Percentiles rank a stretch among this genome's conserved stretches.
These are phyloP conservation scores for Diplodus puntazzo DNA, from an alignment of 2,797 vertebrate species.

Conservation along the genomic window DNA sequence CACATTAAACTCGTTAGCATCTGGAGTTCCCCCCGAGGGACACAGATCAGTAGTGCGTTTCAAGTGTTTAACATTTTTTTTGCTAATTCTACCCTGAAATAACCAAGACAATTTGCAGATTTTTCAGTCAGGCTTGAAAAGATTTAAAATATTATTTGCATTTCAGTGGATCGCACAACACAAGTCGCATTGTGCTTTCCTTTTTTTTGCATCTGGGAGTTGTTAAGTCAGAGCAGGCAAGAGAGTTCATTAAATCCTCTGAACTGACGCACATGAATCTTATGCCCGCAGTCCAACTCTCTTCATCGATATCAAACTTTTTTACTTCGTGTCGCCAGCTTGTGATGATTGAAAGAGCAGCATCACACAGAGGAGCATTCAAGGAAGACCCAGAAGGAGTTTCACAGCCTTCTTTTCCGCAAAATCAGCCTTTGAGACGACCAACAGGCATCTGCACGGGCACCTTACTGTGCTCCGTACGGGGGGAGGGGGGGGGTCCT, in stretches of 20 bases:
- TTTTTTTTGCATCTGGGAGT: conserved; percentile 50
- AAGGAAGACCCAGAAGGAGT: conserved; percentile 18
- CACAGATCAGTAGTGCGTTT: conserved; percentile 30
- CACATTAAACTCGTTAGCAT: conserved; percentile 4
- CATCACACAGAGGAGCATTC: conserved; percentile 5
- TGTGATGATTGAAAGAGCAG: conserved; percentile 25
- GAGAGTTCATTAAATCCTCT: conserved; percentile 20
- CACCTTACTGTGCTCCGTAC: conserved; percentile 22
- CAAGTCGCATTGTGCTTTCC: conserved; percentile 39
- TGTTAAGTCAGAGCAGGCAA: conserved; percentile 30
- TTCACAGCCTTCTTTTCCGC: neutral
- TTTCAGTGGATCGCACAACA: conserved; percentile 37
- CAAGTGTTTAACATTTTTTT: conserved; percentile 46
- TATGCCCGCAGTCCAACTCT: neutral
- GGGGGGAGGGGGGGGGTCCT: conserved; percentile 16
- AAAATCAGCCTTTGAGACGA: conserved; percentile 21
- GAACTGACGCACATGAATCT: neutral
- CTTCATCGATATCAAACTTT: neutral
- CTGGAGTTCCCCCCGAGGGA: conserved; percentile 17
- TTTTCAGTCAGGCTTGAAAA: conserved; percentile 34
- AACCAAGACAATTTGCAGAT: conserved; percentile 37
- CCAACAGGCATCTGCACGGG: conserved; percentile 11
- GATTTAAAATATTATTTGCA: conserved; percentile 46
- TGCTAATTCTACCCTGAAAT: conserved; percentile 55
- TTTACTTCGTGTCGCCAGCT: neutral